Base-by-base conservation (phyloP, 2,797 vertebrate genomes). In the Poeciliopsis paucimaculata region DNA sequence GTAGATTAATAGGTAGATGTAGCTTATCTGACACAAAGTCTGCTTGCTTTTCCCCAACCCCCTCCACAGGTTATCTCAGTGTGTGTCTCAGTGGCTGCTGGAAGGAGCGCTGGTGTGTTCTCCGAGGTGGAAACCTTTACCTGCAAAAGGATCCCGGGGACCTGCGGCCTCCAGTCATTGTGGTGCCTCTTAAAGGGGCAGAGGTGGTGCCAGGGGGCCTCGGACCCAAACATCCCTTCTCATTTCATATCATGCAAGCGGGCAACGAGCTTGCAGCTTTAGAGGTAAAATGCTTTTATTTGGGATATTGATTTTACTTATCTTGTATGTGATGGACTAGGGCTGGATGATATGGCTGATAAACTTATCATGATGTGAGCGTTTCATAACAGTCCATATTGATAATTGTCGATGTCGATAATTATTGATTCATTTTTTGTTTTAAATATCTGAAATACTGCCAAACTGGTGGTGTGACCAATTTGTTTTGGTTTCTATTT, bases 101-200 rank as follows among this genome's bases (percentile, higher is more conserved):
- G 98, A 98, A 96, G 93, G 97, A 99, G 81, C 96, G 96, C n/a
- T 98, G 98, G 98, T 99, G 98, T 47, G 94, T 96, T 46, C 94
- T 99, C 68, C 96, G 96, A 83, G 93, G 87, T 57, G 96, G 97
- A 81, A 98, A 92, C 1, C 92, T 99, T n/a, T 96, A 97, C 92
- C 95, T 99, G 83, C 97, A 98, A 91, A 98, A 97, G 92, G 97
- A 98, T 79, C 95, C 94, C 8, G 92, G 94, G 0, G 97, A 98
- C 83, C 93, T 96, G 79, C 94, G 95, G 15, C 96, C 97, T 0
- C 97, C 97, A 0, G 72, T 97, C 64, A 95, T 95, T 0, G 94
- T 96, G 87, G 91, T 99, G 11, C 88, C 95, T 1, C 97, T 99
- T 41, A 92, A 85, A 1, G 97, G 97, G 72, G 97, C 97, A 0